Evolutionary conservation across 2,113 vertebrate genomes (phyloP).

Genomic region (Sceloporus tristichus): DNA sequence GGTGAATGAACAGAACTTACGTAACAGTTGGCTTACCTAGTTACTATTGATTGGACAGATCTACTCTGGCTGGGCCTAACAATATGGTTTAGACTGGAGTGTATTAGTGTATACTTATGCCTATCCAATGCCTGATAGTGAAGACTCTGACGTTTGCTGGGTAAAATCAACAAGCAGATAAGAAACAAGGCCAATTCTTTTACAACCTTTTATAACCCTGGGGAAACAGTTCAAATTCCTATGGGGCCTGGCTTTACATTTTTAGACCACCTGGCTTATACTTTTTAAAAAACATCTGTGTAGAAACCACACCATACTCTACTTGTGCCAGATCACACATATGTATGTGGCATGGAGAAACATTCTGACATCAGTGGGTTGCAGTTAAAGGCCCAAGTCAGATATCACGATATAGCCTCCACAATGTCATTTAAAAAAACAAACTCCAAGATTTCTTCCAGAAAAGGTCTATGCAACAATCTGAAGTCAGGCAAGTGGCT

Average conservation of each 20-base stretch:
- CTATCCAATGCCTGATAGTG: neutral
- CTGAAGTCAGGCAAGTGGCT: neutral
- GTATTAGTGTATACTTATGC: neutral
- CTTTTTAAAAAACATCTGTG: neutral
- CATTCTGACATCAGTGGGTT: neutral
- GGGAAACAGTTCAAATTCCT: neutral
- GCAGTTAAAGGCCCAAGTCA: neutral
- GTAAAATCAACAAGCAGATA: neutral
- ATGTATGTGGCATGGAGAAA: no score
- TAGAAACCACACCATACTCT: neutral
- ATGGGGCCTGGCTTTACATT: neutral
- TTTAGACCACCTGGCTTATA: neutral
- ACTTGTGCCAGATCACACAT: neutral
- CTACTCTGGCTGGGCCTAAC: no score
- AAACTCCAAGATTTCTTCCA: neutral
- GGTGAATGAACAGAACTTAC: no score
- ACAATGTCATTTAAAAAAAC: neutral
- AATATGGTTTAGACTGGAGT: no score
- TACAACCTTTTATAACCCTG: neutral
- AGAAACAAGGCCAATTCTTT: neutral
- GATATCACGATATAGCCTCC: neutral
- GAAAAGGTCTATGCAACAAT: neutral
- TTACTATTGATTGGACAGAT: no score
- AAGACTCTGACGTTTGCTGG: neutral
- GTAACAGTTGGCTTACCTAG: no score